These are phyloP conservation scores for Calyptommatus sinebrachiatus DNA, from an alignment of 2,113 vertebrate genomes.

Conservation along the genomic window DNA sequence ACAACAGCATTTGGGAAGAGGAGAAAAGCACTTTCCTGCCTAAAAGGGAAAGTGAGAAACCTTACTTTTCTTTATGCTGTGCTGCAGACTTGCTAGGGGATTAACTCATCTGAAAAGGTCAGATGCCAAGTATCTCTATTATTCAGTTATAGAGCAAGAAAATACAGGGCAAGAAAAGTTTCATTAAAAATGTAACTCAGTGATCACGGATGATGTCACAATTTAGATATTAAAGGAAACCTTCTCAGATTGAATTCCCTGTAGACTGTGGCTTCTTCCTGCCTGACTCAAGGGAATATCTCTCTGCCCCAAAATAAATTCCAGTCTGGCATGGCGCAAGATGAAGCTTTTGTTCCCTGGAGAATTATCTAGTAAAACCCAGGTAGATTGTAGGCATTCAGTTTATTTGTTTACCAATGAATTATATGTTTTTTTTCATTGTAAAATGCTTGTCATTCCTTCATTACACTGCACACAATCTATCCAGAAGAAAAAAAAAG, in stretches of 20 bases:
- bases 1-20: slow-evolving; percentile 3
- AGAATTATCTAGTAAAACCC: background rate
- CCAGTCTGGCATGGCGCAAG: background rate
- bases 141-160: slow-evolving; percentile 1
- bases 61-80: slow-evolving; percentile 5
- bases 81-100: background rate
- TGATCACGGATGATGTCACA: slow-evolving; percentile 5
- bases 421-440: slow-evolving; percentile 62
- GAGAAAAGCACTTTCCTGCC: background rate
- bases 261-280: background rate
- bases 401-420: slow-evolving; percentile 8
- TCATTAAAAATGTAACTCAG: slow-evolving; percentile 12
- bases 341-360: slow-evolving; percentile 4
- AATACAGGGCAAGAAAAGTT: background rate
- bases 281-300: slow-evolving; percentile 8
- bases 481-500: slow-evolving; percentile 61
- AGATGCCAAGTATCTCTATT: slow-evolving; percentile 18
- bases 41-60: slow-evolving; percentile 25
- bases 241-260: background rate
- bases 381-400: background rate
- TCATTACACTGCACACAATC: slow-evolving; percentile 56
- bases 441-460: slow-evolving; percentile 61
- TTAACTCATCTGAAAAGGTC: slow-evolving; percentile 20
- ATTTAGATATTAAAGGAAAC: background rate
- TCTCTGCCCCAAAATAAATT: background rate